Evolutionary conservation across 2,113 vertebrate species (phyloP), one percentile per base, ranked within the genome.

Genomic region (Trematocara marginatum): DNA sequence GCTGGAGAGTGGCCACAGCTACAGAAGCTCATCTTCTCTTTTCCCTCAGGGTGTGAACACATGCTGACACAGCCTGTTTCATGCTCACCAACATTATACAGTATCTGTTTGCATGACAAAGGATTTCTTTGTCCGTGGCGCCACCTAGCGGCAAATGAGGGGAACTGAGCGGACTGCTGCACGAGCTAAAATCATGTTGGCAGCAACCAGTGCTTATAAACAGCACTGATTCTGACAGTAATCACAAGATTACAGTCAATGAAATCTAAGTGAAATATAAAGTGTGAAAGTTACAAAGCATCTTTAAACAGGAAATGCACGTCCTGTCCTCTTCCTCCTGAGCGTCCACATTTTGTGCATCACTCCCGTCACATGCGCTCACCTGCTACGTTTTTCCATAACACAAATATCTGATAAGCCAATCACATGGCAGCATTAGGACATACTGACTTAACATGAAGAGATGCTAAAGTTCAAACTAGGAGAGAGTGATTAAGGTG

Each of bases 41-140:
- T 11, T 42, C 15, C 52, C 83, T 52, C 13, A 35, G 53, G 81
- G 47, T 51, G 71, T 52, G 56, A 83, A 29, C 90, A 76, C 82
- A 69, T n/a, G 78, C 42, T 49, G 54, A 81, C 71, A 81, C 54
- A 34, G n/a, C 47, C 4, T 34, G 47, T 6, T 49, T 11, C 6
- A 31, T 34, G n/a, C 42, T 38, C 49, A 12, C 69, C 69, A 76
- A 16, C 42, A 1, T 10, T 10, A 42, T 2, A 31, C 42, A 76
- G 7, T 3, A 7, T 4, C 11, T 8, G 1, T 47, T 9, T 10
- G 7, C 11, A 10, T 54, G 40, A 52, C 34, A 2, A 11, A 18
- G 16, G 0, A 90, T 92, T 89, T 80, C 79, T 85, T 86, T 83
- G 79, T 83, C 45, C 20, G 15, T n/a, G 23, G 86, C 81, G 57